Percentiles rank a stretch among this genome's conserved stretches.
Conservation (phyloP, 2,113 vertebrate species). For the Seriola aureovittata region DNA sequence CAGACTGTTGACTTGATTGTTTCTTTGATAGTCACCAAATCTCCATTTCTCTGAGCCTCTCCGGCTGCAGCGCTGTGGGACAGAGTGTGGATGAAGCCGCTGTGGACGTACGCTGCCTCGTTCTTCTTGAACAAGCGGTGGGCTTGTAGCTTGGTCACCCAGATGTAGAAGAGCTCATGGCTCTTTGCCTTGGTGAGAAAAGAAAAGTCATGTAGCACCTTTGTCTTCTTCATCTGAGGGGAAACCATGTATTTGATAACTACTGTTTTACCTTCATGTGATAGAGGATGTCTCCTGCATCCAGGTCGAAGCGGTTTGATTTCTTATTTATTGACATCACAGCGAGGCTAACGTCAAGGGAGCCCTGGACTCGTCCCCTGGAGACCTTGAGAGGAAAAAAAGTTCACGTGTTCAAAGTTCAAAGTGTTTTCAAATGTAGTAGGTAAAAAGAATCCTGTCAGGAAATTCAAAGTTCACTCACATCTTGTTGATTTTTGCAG, state of each 20-base stretch:
- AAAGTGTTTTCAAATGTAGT: background rate
- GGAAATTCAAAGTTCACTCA: constrained; percentile 77
- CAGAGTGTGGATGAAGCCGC: constrained; percentile 62
- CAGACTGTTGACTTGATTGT: background rate
- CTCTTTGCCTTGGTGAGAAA: constrained; percentile 87
- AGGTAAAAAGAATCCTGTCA: background rate
- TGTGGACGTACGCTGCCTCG: constrained; percentile 75
- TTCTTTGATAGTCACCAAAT: constrained; percentile 53
- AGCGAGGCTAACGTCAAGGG: constrained; percentile 88
- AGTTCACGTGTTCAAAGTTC: accelerated
- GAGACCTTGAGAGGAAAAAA: constrained; percentile 32
- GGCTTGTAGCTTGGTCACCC: constrained; percentile 91
- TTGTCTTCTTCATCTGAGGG: background rate
- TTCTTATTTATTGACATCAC: constrained; percentile 96
- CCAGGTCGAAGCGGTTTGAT: constrained; percentile 91
- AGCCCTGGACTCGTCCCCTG: constrained; percentile 88
- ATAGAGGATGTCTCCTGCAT: constrained; percentile 92
- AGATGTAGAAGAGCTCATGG: constrained; percentile 91
- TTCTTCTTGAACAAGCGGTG: constrained; percentile 88
- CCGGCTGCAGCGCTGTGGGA: constrained; percentile 27
- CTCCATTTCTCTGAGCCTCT: constrained; percentile 74
- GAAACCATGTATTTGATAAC: accelerated
- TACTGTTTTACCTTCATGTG: constrained; percentile 89
- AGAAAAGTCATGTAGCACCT: background rate
- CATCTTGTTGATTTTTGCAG: constrained; percentile 90